Percentiles rank a stretch among this genome's conserved stretches.
These are phyloP conservation scores for Beris chalybata DNA, from an alignment of 2,888 invertebrate species.

Conservation along the genomic window DNA sequence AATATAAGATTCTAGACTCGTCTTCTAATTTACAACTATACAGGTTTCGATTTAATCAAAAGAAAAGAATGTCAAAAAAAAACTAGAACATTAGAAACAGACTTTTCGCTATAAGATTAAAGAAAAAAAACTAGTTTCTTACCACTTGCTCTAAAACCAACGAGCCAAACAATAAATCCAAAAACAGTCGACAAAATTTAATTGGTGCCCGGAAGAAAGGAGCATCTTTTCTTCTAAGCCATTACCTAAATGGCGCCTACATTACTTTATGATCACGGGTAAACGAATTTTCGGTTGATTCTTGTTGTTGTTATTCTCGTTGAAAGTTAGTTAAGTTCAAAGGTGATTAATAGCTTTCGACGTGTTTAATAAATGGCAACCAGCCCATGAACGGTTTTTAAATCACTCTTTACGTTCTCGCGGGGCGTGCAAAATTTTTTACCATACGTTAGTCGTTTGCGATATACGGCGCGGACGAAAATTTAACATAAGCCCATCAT, in stretches of 20 bases:
- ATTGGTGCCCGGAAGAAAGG: no score
- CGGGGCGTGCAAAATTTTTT: constrained; percentile 16
- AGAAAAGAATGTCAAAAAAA: no score
- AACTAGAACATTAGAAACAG: no score
- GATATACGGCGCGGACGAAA: not conserved
- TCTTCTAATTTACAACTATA: no score
- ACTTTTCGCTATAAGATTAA: no score
- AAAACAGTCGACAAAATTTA: no score
- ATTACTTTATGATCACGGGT: constrained; percentile 21
- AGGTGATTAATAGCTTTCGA: constrained; percentile 42
- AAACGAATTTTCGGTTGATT: not conserved
- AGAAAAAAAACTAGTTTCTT: no score
- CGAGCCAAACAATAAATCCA: no score
- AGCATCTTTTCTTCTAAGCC: constrained; percentile 11
- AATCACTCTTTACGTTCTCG: constrained; percentile 1
- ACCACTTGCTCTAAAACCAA: no score
- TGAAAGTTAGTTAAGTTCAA: constrained; percentile 24
- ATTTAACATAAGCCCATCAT: constrained; percentile 5
- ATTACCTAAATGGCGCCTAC: constrained; percentile 31
- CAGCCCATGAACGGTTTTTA: constrained; percentile 40
- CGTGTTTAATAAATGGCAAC: constrained; percentile 41
- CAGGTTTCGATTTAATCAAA: no score
- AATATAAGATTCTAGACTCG: no score
- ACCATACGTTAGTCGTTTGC: not conserved
- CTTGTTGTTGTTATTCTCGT: not conserved